Percentiles rank a stretch among this genome's conserved stretches.
phyloP scores from a whole-genome alignment of 2,113 vertebrate species.

The Corythoichthys intestinalis region DNA sequence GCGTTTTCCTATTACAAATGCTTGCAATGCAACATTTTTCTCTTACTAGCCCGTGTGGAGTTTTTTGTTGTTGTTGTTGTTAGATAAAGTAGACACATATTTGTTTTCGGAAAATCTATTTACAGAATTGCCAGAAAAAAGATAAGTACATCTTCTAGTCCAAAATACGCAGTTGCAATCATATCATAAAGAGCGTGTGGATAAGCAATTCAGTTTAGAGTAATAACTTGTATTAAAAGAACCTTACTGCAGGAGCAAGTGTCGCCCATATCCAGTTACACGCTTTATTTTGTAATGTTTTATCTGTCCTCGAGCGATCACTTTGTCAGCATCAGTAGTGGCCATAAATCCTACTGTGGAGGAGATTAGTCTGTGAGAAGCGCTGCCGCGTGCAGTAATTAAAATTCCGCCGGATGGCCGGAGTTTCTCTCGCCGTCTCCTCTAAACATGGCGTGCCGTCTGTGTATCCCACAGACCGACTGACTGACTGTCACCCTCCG shows the following conservation, averaged over 20 bases:
- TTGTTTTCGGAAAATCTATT: background rate
- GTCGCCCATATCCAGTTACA: constrained; percentile 50
- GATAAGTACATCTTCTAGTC: background rate
- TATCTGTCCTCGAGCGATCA: constrained; percentile 62
- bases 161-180: background rate
- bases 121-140: background rate
- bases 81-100: background rate
- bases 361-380: constrained; percentile 64
- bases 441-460: constrained; percentile 46
- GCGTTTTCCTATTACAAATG: background rate
- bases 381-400: constrained; percentile 66
- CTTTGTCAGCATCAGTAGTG: constrained; percentile 66
- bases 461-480: background rate
- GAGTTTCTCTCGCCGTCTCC: constrained; percentile 47
- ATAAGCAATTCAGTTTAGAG: constrained; percentile 30
- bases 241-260: constrained; percentile 38
- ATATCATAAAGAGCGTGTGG: constrained; percentile 25
- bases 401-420: constrained; percentile 66
- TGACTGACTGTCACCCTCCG: constrained; percentile 27
- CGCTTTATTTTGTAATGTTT: constrained; percentile 55
- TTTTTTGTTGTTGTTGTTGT: too few relatives aligned
- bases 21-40: background rate
- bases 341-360: constrained; percentile 64
- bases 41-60: background rate
- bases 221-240: constrained; percentile 47